Conservation (phyloP, 2,113 vertebrate species). For the Amphiprion ocellaris region DNA sequence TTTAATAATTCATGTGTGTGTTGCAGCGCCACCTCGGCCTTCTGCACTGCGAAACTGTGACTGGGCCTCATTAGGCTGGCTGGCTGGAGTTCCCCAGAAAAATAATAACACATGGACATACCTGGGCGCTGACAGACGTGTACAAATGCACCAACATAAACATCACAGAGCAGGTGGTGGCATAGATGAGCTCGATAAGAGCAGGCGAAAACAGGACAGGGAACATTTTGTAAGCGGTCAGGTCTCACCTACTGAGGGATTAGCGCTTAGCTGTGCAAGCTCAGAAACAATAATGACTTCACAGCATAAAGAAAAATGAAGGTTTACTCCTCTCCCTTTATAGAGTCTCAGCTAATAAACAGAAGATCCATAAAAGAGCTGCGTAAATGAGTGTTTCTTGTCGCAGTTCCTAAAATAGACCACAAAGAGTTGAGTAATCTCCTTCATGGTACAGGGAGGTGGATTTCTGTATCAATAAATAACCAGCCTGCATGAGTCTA, state of each 20-base stretch:
- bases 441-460: constrained; percentile 39
- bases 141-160: constrained; percentile 33
- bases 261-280: constrained; percentile 4
- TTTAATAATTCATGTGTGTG: constrained; percentile 84
- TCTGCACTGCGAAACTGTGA: constrained; percentile 67
- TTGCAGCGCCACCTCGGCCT: constrained; percentile 71
- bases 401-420: constrained; percentile 64
- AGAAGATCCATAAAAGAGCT: constrained; percentile 39
- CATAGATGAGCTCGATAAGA: constrained; percentile 23
- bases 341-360: constrained; percentile 25
- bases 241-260: constrained; percentile 14
- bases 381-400: constrained; percentile 32
- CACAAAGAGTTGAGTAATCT: constrained; percentile 41
- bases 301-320: constrained; percentile 3
- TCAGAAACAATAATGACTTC: constrained; percentile 1
- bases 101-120: constrained; percentile 37
- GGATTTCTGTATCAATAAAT: constrained; percentile 69
- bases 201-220: constrained; percentile 33
- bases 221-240: constrained; percentile 45
- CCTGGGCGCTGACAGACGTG: constrained; percentile 34
- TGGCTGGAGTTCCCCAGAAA: constrained; percentile 63
- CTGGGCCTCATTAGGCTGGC: constrained; percentile 70
- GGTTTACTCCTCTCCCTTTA: constrained; percentile 2
- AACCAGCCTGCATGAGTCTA: constrained; percentile 60
- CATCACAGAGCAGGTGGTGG: constrained; percentile 52